A percentile compares a stretch with the other conserved stretches of the same genome.
Conservation (phyloP, 2,888 invertebrate species). For the Nemotelus pantherinus region DNA sequence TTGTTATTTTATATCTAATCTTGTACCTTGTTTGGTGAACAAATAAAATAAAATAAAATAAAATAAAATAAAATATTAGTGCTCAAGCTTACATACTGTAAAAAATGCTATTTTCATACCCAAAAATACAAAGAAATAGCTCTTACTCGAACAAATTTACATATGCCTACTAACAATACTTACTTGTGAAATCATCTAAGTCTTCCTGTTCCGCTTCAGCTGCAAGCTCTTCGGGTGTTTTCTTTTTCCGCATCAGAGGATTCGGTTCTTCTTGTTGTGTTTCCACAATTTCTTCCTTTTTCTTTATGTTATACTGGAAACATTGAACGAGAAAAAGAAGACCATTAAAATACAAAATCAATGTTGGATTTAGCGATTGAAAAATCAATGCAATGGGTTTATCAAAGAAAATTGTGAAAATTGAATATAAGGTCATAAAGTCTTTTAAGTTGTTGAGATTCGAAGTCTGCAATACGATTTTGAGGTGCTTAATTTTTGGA, state of each 20-base stretch:
- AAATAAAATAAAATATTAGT: too few species aligned
- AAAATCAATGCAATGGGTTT: neutral
- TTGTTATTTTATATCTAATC: too few species aligned
- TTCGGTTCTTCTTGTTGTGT: conserved; percentile 88
- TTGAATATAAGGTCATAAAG: neutral
- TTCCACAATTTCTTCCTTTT: conserved; percentile 93
- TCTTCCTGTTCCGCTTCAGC: conserved; percentile 96
- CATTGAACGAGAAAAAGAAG: neutral
- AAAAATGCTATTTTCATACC: too few species aligned
- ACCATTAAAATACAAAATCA: conserved; percentile 51
- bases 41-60: too few species aligned
- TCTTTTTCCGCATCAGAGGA: conserved; percentile 97
- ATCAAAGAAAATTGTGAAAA: conserved; percentile 12
- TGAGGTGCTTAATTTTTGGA: too few species aligned
- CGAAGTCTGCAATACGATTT: neutral
- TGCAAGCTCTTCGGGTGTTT: conserved; percentile 97
- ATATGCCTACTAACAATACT: conserved; percentile 61
- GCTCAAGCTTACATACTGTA: too few species aligned
- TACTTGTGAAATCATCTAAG: conserved; percentile 96
- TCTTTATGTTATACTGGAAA: conserved; percentile 97
- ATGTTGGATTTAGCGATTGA: neutral
- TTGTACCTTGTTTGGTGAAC: too few species aligned
- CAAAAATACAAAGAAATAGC: too few species aligned
- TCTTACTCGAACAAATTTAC: too few species aligned
- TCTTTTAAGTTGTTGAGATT: neutral